Conservation (phyloP, 2,113 vertebrate genomes). For the Chaetodon auriga region DNA sequence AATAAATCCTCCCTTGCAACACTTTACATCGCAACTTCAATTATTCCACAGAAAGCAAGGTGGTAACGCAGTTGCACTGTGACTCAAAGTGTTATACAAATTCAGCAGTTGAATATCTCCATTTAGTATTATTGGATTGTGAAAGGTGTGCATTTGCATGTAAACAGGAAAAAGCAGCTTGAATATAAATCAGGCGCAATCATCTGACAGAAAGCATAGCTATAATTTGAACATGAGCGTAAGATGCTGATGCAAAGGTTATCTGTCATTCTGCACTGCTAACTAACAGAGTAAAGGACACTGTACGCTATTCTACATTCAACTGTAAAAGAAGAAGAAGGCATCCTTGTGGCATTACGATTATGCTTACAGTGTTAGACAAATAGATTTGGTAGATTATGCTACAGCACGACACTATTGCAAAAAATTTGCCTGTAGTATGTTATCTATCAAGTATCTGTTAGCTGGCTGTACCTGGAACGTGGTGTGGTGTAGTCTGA, state of each 20-base stretch:
- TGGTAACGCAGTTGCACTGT: conserved; percentile 6
- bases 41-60: conserved; percentile 25
- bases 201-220: conserved; percentile 58
- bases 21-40: conserved; percentile 23
- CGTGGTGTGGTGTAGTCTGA: background rate
- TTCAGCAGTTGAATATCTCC: conserved; percentile 17
- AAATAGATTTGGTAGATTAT: conserved; percentile 12
- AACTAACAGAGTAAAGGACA: conserved; percentile 48
- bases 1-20: conserved; percentile 26
- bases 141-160: conserved; percentile 46
- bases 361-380: conserved; percentile 12
- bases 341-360: conserved; percentile 22
- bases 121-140: conserved; percentile 14
- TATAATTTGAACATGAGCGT: conserved; percentile 66
- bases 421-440: background rate
- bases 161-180: conserved; percentile 39
- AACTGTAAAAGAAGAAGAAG: conserved; percentile 4
- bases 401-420: background rate
- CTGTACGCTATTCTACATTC: conserved; percentile 30
- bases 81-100: conserved; percentile 16
- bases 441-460: background rate
- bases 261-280: conserved; percentile 54
- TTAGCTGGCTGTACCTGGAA: background rate
- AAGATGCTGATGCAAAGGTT: conserved; percentile 59
- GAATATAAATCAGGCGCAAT: conserved; percentile 62